These are phyloP conservation scores for Tinamus major DNA, from an alignment of 2,797 vertebrate genomes.

Conservation along the genomic window DNA sequence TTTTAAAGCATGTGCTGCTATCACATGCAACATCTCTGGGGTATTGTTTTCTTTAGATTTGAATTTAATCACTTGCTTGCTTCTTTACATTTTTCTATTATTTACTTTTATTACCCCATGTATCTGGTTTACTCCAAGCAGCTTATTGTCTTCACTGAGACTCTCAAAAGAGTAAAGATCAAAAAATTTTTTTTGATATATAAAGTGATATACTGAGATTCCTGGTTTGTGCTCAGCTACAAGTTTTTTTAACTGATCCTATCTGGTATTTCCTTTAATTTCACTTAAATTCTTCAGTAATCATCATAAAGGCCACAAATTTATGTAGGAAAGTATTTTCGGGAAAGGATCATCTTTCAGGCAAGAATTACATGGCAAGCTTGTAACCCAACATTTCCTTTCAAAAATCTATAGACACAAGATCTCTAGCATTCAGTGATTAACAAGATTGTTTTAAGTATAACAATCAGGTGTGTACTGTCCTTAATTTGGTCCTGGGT, in stretches of 20 bases:
- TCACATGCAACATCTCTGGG: neutral
- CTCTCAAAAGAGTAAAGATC: neutral
- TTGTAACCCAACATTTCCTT: neutral
- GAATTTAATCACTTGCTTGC: neutral
- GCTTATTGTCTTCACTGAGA: neutral
- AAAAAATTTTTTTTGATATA: neutral
- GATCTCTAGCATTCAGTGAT: neutral
- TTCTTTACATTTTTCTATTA: neutral
- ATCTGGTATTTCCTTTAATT: neutral
- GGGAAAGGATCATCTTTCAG: neutral
- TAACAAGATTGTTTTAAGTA: neutral
- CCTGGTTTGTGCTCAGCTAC: neutral
- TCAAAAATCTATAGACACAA: neutral
- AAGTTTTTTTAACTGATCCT: neutral
- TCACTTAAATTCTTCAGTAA: neutral
- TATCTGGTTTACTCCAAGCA: neutral
- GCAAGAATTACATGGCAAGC: neutral
- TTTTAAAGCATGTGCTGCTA: neutral
- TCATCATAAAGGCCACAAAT: neutral
- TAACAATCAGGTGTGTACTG: neutral
- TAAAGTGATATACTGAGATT: neutral
- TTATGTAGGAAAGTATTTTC: neutral
- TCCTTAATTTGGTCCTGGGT: neutral
- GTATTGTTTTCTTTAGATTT: neutral
- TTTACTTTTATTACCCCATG: neutral